Conservation (phyloP, 1,140 invertebrate species). For the Penaeus vannamei region DNA sequence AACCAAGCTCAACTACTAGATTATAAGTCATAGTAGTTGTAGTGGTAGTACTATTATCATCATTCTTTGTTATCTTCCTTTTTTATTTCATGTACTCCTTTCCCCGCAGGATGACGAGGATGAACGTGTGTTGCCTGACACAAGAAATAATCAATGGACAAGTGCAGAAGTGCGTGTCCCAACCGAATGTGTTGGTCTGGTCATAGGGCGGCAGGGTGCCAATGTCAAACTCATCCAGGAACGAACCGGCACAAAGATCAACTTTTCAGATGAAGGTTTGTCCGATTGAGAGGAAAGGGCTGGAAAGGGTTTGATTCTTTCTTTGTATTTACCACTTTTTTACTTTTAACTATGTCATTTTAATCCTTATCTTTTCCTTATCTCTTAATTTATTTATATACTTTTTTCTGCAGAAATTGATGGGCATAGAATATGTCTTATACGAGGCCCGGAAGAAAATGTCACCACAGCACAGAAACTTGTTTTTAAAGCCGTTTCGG, state of each 20-base stretch:
- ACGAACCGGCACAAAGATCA: slow-evolving; percentile 80
- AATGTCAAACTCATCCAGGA: slow-evolving; percentile 82
- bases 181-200: slow-evolving; percentile 71
- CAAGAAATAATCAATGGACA: neutral
- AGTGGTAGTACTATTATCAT: too few relatives aligned
- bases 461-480: slow-evolving; percentile 80
- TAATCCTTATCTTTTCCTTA: too few relatives aligned
- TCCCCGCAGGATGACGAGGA: slow-evolving; percentile 21
- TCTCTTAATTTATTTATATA: too few relatives aligned
- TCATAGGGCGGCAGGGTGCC: slow-evolving; percentile 79
- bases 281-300: neutral
- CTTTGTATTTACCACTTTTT: too few relatives aligned
- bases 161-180: slow-evolving; percentile 73
- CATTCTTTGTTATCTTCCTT: too few relatives aligned
- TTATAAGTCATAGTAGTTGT: too few relatives aligned
- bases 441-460: slow-evolving; percentile 77
- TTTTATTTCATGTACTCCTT: too few relatives aligned
- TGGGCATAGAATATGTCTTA: slow-evolving; percentile 77
- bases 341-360: too few relatives aligned
- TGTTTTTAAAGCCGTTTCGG: slow-evolving; percentile 80
- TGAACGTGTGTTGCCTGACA: neutral
- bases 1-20: too few relatives aligned
- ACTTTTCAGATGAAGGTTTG: slow-evolving; percentile 74
- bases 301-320: neutral
- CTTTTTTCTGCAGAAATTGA: slow-evolving; percentile 62